A percentile compares a stretch with the other conserved stretches of the same genome.
Evolutionary conservation across 2,888 invertebrate genomes (phyloP).

Genomic region (Ormyrus labotus): DNA sequence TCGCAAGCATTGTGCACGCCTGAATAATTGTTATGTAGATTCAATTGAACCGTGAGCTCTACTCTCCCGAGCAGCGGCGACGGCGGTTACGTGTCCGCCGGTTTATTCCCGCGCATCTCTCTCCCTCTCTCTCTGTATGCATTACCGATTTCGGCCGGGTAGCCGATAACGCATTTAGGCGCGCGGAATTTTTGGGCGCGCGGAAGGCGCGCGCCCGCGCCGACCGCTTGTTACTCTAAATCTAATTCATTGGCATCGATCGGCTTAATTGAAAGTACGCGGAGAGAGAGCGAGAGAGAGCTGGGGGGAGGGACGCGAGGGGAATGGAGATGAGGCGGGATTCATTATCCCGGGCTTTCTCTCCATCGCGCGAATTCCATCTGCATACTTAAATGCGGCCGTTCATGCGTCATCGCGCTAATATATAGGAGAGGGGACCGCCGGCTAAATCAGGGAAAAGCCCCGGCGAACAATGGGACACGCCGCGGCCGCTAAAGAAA

Average conservation of each 20-base stretch:
- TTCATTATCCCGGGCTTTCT: slow-evolving; percentile 20
- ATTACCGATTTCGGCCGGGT: slow-evolving; percentile 23
- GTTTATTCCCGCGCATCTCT: slow-evolving; percentile 4
- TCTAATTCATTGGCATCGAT: slow-evolving; percentile 42
- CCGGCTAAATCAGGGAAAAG: slow-evolving; percentile 24
- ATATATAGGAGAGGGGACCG: neutral
- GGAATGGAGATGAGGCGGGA: slow-evolving; percentile 32
- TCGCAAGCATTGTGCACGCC: slow-evolving; percentile 54
- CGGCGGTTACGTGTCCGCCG: slow-evolving; percentile 14
- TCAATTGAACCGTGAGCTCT: slow-evolving; percentile 54
- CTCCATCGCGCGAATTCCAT: slow-evolving; percentile 19
- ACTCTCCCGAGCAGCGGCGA: slow-evolving; percentile 7
- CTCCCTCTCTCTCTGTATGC: neutral
- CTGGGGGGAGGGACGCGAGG: neutral
- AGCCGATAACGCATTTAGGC: slow-evolving; percentile 25
- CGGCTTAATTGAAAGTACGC: slow-evolving; percentile 42
- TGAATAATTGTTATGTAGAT: slow-evolving; percentile 60
- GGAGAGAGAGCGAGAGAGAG: neutral
- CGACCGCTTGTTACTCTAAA: slow-evolving; percentile 29
- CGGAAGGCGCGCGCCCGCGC: neutral
- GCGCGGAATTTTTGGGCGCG: slow-evolving; percentile 2
- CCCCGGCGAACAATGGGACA: slow-evolving; percentile 20
- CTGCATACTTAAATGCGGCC: slow-evolving; percentile 33
- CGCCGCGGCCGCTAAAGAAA: neutral
- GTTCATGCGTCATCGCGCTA: slow-evolving; percentile 19